These are phyloP conservation scores for Lepidothrix coronata DNA, from an alignment of 2,113 vertebrate species.

Conservation along the genomic window DNA sequence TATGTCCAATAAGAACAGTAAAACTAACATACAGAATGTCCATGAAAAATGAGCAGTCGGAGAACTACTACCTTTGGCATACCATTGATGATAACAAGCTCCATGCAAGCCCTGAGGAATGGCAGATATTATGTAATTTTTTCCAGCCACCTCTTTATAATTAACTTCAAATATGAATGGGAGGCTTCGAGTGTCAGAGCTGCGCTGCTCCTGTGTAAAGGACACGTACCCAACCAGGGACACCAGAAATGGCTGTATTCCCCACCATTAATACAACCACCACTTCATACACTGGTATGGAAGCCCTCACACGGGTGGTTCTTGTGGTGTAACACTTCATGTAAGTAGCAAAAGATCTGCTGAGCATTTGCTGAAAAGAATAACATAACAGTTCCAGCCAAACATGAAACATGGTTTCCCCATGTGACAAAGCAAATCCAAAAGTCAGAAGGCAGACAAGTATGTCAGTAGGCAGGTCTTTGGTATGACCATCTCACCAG, in stretches of 20 bases:
- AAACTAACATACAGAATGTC: neutral
- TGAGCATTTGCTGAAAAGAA: neutral
- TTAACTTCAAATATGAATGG: neutral
- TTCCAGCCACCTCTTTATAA: neutral
- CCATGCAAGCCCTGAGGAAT: neutral
- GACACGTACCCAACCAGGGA: rapidly evolving
- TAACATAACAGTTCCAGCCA: neutral
- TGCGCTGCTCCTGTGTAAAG: neutral
- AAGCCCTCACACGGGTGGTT: neutral
- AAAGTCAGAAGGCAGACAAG: neutral
- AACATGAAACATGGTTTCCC: rapidly evolving
- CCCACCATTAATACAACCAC: neutral
- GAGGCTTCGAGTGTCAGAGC: neutral
- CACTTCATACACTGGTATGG: rapidly evolving
- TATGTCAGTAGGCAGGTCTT: neutral
- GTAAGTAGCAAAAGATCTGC: neutral
- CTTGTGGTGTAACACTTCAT: neutral
- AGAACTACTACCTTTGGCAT: neutral
- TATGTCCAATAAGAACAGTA: neutral
- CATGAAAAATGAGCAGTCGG: neutral
- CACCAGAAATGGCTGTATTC: neutral
- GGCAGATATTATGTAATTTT: neutral
- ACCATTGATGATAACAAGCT: neutral
- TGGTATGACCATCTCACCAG: neutral
- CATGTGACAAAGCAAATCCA: neutral